Base-by-base conservation (phyloP, 1,140 invertebrate species). In the Ptiloglossa arizonensis region DNA sequence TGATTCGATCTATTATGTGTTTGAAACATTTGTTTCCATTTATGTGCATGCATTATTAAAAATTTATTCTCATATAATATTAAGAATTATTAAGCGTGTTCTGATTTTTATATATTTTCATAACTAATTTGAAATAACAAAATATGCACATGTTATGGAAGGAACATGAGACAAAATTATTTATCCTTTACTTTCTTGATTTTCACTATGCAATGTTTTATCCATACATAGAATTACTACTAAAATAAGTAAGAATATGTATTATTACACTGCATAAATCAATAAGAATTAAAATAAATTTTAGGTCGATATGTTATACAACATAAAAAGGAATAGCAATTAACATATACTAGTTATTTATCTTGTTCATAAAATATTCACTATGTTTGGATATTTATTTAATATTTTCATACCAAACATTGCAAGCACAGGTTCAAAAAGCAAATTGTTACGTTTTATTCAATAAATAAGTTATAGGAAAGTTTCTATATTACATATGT, bases 391-490 rank as follows among this genome's bases (percentile, higher is more conserved):
- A 52, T 9, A 52, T 48, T 69, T 70, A 56, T 59, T 24, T 44
- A 54, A 29, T 59, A 5, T 62, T 41, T 29, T 19, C 19, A 41
- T 59, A 69, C 19, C 13, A 59, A 60, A 70, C n/a, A 52, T 32
- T 13, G 24, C 5, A 11, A 50, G 24, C 38, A 62, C 27, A 19
- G n/a, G 19, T 71, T 15, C 24, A 71, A 62, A 44, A 41, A 22
- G 62, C 19, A 48, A 29, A 11, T 22, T 44, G 19, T 60, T 41
- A 41, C 29, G 1, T 29, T 38, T 50, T 59, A 41, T 29, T 46
- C 19, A 63, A 24, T 79, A 74, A 66, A 54, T 56, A 73, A 79
- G 57, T 22, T 19, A 83, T 72, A 50, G n/a, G 62, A 70, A 66
- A 72, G n/a, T 79, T 59, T 74, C 13, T 68, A 35, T 66, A 24